Conservation (phyloP, 92 coral and sea anemone genomes). For the Epizoanthus rinbou region DNA sequence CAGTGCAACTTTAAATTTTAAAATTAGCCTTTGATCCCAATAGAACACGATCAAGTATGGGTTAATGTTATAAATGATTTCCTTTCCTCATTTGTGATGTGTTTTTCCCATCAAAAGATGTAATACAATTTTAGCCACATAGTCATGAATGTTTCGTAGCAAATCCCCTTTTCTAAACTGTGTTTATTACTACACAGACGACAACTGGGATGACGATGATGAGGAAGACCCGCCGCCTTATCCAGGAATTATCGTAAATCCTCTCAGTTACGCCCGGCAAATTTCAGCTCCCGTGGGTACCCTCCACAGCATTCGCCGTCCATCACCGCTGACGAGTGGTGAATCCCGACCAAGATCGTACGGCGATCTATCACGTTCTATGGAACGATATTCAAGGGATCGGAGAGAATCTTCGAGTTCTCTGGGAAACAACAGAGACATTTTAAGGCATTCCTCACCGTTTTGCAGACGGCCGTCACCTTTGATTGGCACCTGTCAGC, state of each 20-base stretch:
- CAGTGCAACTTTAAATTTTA: no score
- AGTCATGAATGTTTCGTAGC: no score
- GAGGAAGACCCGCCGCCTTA: constrained; percentile 37
- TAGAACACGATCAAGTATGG: no score
- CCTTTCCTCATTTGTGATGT: no score
- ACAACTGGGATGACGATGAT: background rate
- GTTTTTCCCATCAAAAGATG: no score
- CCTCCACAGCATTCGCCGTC: background rate
- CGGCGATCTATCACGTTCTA: background rate
- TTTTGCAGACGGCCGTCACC: constrained; percentile 41
- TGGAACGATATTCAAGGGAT: background rate
- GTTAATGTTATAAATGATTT: no score
- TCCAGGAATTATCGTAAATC: constrained; percentile 27
- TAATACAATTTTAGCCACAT: no score
- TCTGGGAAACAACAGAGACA: constrained; percentile 19
- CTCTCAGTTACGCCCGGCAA: constrained; percentile 21
- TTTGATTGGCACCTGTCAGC: constrained; percentile 18
- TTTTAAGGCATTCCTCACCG: constrained; percentile 1
- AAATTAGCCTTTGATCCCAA: no score
- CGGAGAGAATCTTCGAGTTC: constrained; percentile 14
- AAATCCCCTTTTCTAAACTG: no score
- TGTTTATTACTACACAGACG: background rate
- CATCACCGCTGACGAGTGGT: background rate
- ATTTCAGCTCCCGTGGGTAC: constrained; percentile 2
- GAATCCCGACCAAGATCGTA: constrained; percentile 26